Evolutionary conservation across 2,888 invertebrate species (phyloP).

Genomic region (Cosmia pyralina): DNA sequence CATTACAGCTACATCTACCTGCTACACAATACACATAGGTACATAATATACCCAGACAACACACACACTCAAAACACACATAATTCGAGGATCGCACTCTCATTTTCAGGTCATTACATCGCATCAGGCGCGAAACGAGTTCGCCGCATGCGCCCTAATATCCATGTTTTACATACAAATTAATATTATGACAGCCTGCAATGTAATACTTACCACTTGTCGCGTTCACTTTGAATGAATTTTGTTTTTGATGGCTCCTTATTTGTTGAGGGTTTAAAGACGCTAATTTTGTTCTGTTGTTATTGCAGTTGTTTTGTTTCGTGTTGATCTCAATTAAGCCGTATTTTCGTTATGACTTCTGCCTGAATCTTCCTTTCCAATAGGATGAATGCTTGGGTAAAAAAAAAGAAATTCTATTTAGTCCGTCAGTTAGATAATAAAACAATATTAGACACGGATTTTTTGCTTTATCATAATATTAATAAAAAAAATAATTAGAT

Average conservation of each 20-base stretch:
- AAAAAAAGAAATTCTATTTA: no score
- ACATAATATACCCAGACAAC: conserved; percentile 24
- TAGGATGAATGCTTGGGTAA: no score
- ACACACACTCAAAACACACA: conserved; percentile 45
- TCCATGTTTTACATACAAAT: conserved; percentile 70
- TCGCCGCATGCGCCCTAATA: conserved; percentile 67
- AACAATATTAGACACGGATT: no score
- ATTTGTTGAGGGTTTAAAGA: conserved; percentile 25
- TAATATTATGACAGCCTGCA: conserved; percentile 64
- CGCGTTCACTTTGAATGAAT: conserved; percentile 43
- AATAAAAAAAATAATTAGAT: no score
- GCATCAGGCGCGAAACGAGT: conserved; percentile 65
- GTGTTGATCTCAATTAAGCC: neutral
- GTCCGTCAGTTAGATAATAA: no score
- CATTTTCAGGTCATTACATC: conserved; percentile 76
- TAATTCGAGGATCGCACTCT: conserved; percentile 67
- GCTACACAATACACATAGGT: neutral
- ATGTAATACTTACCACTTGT: conserved; percentile 63
- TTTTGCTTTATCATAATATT: no score
- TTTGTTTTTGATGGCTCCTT: conserved; percentile 44
- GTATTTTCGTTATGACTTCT: neutral
- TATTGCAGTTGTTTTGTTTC: conserved; percentile 26
- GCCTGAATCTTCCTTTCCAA: neutral
- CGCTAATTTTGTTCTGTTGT: conserved; percentile 12
- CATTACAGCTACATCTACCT: neutral